Conservation (phyloP, 2,797 vertebrate genomes). For the Capromys pilorides region DNA sequence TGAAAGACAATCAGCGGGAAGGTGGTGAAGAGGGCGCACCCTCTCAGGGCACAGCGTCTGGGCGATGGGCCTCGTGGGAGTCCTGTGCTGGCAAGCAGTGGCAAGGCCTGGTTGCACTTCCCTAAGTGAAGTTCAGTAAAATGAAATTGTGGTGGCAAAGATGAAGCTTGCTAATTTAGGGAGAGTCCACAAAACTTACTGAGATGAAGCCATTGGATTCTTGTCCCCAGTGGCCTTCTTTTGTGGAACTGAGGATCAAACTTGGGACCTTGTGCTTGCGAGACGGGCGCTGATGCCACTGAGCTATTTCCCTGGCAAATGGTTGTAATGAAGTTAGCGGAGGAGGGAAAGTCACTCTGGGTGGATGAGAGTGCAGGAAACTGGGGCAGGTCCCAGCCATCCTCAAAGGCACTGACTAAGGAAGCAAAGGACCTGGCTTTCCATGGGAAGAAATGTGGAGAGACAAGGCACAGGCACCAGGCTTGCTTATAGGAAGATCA, state of each 20-base stretch:
- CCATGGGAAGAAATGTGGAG: neutral
- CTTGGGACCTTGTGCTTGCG: too few relatives aligned
- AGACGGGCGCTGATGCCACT: too few relatives aligned
- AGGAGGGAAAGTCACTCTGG: neutral
- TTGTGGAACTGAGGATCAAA: too few relatives aligned
- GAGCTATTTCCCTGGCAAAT: too few relatives aligned
- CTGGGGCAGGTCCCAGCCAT: rapidly evolving
- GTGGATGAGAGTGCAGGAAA: too few relatives aligned
- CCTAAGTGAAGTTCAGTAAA: neutral
- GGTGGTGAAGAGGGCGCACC: too few relatives aligned
- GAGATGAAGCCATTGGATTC: neutral
- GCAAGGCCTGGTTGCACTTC: neutral
- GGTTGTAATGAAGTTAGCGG: neutral
- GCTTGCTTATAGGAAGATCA: neutral
- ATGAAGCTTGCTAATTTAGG: neutral
- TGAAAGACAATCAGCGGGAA: neutral
- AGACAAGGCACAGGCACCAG: neutral
- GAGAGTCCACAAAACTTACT: neutral
- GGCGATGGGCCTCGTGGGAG: neutral
- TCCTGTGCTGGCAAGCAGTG: neutral
- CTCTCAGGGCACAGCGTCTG: neutral
- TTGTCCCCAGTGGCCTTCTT: neutral
- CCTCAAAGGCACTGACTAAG: neutral
- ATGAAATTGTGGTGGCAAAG: neutral
- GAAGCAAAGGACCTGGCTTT: neutral